Evolutionary conservation across 1,140 invertebrate species (phyloP).

Genomic region (Drosophila lacteicornis): DNA sequence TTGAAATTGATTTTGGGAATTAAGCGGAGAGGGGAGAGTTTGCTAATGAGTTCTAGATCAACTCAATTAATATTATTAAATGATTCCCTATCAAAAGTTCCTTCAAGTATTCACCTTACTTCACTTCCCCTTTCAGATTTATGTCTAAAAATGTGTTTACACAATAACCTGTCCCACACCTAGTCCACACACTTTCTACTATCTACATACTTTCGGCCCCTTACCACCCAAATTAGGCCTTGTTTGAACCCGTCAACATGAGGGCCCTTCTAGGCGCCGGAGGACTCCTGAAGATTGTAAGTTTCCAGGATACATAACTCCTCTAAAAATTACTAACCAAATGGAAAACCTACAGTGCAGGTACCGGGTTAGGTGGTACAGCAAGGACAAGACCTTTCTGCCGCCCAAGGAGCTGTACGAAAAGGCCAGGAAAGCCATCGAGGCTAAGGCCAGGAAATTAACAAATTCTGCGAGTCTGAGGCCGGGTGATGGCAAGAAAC

Average conservation of each 20-base stretch:
- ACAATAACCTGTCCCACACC: not conserved
- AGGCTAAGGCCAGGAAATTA: not conserved
- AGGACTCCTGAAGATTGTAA: slow-evolving; percentile 9
- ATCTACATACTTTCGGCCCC: slow-evolving; percentile 4
- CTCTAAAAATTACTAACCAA: not conserved
- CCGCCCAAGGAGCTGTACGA: slow-evolving; percentile 1
- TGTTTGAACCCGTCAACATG: slow-evolving; percentile 1
- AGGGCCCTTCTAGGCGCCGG: slow-evolving; percentile 17
- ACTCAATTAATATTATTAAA: not conserved
- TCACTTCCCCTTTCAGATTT: not conserved
- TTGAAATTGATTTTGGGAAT: slow-evolving; percentile 12
- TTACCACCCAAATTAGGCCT: slow-evolving; percentile 1
- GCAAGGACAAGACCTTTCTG: not conserved
- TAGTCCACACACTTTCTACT: too few species aligned
- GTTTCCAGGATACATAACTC: not conserved
- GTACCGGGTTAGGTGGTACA: slow-evolving; percentile 1
- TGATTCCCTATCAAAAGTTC: not conserved
- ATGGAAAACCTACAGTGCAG: not conserved
- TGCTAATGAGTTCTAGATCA: not conserved
- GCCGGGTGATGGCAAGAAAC: not conserved
- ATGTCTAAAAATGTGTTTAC: slow-evolving; percentile 16
- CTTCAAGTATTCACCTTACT: not conserved
- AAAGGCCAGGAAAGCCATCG: not conserved
- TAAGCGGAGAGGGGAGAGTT: not conserved
- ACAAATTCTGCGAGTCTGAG: too few species aligned